Evolutionary conservation across 2,797 vertebrate genomes (phyloP).

Genomic region (Danio albolineatus): DNA sequence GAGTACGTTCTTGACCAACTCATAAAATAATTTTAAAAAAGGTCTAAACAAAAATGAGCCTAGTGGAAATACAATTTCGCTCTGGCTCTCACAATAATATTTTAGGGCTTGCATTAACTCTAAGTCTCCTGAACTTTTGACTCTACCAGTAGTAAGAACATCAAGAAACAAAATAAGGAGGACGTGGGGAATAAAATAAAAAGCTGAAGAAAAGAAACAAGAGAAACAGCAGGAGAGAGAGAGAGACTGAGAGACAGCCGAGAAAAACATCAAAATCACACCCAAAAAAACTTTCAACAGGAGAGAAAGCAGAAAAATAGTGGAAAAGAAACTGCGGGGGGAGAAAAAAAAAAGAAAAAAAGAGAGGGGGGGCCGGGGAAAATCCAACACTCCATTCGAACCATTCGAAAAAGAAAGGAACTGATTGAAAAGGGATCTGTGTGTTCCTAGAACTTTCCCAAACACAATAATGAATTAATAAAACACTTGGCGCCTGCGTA

Average conservation of each 20-base stretch:
- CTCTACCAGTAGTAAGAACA: slow-evolving; percentile 33
- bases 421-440: slow-evolving; percentile 59
- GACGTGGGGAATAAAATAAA: slow-evolving; percentile 14
- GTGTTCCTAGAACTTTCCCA: slow-evolving; percentile 63
- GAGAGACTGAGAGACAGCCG: slow-evolving; percentile 1
- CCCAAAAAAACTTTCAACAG: slow-evolving; percentile 17
- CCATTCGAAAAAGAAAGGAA: slow-evolving; percentile 65
- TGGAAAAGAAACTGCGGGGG: slow-evolving; percentile 12
- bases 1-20: background rate
- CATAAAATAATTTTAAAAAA: background rate
- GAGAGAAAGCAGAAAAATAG: slow-evolving; percentile 40
- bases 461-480: slow-evolving; percentile 83
- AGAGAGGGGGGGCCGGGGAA: slow-evolving; percentile 6
- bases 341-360: background rate
- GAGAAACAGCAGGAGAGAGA: background rate
- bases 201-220: slow-evolving; percentile 13
- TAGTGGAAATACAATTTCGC: slow-evolving; percentile 15
- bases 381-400: slow-evolving; percentile 31
- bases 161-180: slow-evolving; percentile 19
- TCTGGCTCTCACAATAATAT: background rate
- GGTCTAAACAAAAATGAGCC: background rate
- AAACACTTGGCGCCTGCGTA: slow-evolving; percentile 80
- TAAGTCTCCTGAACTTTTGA: slow-evolving; percentile 40
- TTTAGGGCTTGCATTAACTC: slow-evolving; percentile 16
- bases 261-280: slow-evolving; percentile 41